Conservation (phyloP, 2,113 vertebrate genomes). For the Argyrosomus japonicus region DNA sequence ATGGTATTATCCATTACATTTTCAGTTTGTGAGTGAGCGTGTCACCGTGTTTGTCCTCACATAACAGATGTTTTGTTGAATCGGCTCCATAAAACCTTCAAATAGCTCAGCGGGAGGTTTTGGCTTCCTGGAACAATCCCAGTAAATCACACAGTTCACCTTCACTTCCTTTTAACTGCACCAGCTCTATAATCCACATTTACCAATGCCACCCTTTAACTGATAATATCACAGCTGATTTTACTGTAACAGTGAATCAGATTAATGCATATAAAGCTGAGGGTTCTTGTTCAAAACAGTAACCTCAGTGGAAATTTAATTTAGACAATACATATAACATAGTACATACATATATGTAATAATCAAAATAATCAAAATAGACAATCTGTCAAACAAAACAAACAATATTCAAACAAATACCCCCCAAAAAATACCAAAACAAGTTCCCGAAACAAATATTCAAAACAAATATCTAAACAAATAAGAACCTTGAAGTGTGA, state of each 20-base stretch:
- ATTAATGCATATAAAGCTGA: neutral
- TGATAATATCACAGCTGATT: neutral
- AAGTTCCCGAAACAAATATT: neutral
- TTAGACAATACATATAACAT: too few relatives aligned
- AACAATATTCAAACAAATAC: too few relatives aligned
- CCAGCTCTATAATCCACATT: neutral
- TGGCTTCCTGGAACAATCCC: constrained; percentile 24
- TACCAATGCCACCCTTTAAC: neutral
- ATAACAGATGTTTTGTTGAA: constrained; percentile 40
- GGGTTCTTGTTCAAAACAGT: neutral
- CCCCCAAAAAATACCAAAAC: too few relatives aligned
- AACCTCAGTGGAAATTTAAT: too few relatives aligned
- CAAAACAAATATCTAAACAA: neutral
- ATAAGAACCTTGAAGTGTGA: neutral
- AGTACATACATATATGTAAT: too few relatives aligned
- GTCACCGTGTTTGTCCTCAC: constrained; percentile 4
- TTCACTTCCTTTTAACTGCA: constrained; percentile 23
- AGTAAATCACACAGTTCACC: constrained; percentile 22
- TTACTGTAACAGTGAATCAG: neutral
- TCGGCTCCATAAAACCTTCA: constrained; percentile 29
- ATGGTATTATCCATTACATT: neutral
- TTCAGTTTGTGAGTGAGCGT: neutral
- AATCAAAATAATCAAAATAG: too few relatives aligned
- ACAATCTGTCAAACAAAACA: too few relatives aligned
- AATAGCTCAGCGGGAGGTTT: constrained; percentile 32